Conservation (phyloP, 2,888 invertebrate genomes). For the Rotaria socialis region DNA sequence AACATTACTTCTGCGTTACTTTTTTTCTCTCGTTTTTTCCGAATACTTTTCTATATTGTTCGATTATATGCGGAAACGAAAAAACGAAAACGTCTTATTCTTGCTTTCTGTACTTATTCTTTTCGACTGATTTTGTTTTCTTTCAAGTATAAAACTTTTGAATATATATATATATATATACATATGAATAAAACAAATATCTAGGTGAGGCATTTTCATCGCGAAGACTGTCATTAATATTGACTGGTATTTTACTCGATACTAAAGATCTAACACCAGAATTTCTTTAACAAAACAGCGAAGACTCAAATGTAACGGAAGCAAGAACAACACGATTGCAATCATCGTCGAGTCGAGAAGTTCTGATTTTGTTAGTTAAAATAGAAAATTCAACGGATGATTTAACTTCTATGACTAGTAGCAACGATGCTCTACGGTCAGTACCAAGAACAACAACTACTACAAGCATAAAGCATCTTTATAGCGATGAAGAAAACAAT, state of each 20-base stretch:
- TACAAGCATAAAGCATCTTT: background rate
- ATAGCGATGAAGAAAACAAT: background rate
- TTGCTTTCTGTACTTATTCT: background rate
- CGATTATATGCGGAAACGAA: background rate
- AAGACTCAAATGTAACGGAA: background rate
- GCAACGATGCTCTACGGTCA: background rate
- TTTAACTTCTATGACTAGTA: background rate
- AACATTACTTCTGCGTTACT: background rate
- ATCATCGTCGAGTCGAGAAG: background rate
- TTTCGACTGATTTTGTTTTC: background rate
- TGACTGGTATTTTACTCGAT: background rate
- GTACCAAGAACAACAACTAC: background rate
- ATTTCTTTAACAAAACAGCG: background rate
- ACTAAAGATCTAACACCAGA: background rate
- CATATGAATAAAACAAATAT: no score
- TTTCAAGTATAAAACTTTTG: background rate
- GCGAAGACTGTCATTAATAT: background rate
- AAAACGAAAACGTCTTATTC: background rate
- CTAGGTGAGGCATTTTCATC: no score
- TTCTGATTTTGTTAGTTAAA: background rate
- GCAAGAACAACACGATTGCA: background rate
- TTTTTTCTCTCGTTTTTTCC: background rate
- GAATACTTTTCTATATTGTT: background rate
- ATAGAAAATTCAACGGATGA: background rate
- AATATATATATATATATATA: background rate